Percentiles rank a stretch among this genome's conserved stretches.
phyloP scores from a whole-genome alignment of 1,140 invertebrate species.

The Maniola jurtina region DNA sequence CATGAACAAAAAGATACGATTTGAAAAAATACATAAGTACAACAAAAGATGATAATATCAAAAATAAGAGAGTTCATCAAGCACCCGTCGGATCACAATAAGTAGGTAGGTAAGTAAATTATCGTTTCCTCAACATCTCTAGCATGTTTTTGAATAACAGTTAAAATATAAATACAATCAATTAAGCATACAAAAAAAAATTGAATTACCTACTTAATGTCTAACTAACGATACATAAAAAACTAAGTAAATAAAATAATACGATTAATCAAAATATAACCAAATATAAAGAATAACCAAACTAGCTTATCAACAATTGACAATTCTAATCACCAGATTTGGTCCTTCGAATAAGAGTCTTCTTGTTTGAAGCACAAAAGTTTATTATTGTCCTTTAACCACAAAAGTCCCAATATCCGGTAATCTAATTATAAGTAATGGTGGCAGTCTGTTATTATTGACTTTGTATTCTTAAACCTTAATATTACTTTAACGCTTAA shows the following conservation, averaged over 20 bases:
- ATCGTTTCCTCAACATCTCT: neutral
- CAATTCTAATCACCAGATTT: constrained; percentile 51
- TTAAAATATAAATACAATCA: neutral
- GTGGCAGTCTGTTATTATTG: constrained; percentile 52
- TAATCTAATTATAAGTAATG: constrained; percentile 52
- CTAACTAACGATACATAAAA: neutral
- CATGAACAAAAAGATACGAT: neutral
- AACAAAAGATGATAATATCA: no score
- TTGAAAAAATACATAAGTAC: neutral
- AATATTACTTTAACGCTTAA: constrained; percentile 54
- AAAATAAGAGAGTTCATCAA: neutral
- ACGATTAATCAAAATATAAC: constrained; percentile 25
- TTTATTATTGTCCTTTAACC: constrained; percentile 45
- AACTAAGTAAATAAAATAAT: neutral
- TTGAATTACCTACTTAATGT: neutral
- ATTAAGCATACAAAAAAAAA: neutral
- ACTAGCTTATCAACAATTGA: constrained; percentile 14
- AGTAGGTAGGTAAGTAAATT: neutral
- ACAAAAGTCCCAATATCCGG: constrained; percentile 48
- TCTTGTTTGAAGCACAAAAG: constrained; percentile 47
- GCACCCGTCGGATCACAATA: neutral
- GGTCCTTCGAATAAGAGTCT: constrained; percentile 41
- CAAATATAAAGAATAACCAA: constrained; percentile 23
- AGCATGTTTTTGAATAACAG: neutral
- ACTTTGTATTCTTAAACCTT: constrained; percentile 51